Evolutionary conservation across 1,140 invertebrate species (phyloP), one percentile per base, ranked within the genome.

Genomic region (Magallana angulata): DNA sequence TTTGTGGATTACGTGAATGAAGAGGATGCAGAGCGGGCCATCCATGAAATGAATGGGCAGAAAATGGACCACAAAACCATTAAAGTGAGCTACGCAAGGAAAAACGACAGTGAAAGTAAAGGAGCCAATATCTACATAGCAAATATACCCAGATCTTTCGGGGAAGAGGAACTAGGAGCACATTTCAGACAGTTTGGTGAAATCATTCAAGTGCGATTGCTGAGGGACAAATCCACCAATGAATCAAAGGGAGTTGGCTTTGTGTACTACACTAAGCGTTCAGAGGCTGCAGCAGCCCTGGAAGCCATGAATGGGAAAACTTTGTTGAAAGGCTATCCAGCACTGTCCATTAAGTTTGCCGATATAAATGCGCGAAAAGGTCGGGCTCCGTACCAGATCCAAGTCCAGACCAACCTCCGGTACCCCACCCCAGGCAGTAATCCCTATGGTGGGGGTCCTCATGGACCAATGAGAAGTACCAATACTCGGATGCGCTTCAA

Each of bases 91-190:
- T 98, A 97, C 94, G 98, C 98, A n/a, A 95, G 98, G 90, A 98
- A 98, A 4, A 97, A 97, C 57, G 97, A 97, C 30, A 98, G 98
- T 89, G 97, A 97, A 87, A 98, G 98, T 90, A 99, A 98, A 94
- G 98, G 98, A 94, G 98, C 98, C 7, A 99, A 99, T 95, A 95
- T 99, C 62, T 99, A 99, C 95, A 97, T 99, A 84, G 97, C 97
- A 86, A 98, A 98, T 95, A 96, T 99, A 89, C 98, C 98, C 62
- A 97, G 97, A 94, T 81, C 85, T 14, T 93, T 91, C 89, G 91
- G 87, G n/a, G 91, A 98, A 91, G 96, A 97, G 80, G 97, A 98
- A 91, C 95, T 98, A 76, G 97, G 97, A 91, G 96, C 96, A 71
- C 96, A 98, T 93, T 98, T 98, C 95, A 96, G 96, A 88, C 97